Percentiles rank a stretch among this genome's conserved stretches.
These are phyloP conservation scores for Scolopax mira DNA, from an alignment of 2,113 vertebrate genomes.

Conservation along the genomic window DNA sequence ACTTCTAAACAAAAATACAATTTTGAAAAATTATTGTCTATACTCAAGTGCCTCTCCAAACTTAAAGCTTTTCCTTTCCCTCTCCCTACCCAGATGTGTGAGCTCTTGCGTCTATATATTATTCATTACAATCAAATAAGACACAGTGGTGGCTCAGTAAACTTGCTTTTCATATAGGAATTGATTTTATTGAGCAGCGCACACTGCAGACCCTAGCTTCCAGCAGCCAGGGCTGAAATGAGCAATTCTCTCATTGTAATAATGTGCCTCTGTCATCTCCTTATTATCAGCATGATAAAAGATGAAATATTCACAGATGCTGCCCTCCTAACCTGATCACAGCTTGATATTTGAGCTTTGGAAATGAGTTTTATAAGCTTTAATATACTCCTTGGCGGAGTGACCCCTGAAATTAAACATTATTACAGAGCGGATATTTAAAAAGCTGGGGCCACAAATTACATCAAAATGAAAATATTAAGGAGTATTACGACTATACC, in stretches of 20 bases:
- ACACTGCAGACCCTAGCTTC: conserved; percentile 86
- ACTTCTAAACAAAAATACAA: conserved; percentile 70
- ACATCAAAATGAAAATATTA: conserved; percentile 99
- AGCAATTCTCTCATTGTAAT: conserved; percentile 99
- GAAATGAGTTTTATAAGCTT: conserved; percentile 99
- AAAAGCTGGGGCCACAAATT: conserved; percentile 99
- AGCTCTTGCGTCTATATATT: conserved; percentile 87
- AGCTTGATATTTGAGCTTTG: conserved; percentile 99
- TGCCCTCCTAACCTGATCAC: conserved; percentile 99
- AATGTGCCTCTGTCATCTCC: conserved; percentile 99
- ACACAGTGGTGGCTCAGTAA: conserved; percentile 90
- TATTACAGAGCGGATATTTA: conserved; percentile 99
- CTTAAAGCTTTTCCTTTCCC: conserved; percentile 69
- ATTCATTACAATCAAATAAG: conserved; percentile 99
- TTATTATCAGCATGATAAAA: conserved; percentile 99
- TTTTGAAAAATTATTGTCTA: conserved; percentile 72
- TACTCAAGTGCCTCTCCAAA: conserved; percentile 79
- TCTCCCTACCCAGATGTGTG: conserved; percentile 49
- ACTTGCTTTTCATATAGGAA: conserved; percentile 96
- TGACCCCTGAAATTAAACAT: conserved; percentile 99
- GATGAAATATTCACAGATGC: conserved; percentile 99
- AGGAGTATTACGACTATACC: conserved; percentile 98
- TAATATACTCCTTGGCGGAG: conserved; percentile 99
- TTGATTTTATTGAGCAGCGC: conserved; percentile 96
- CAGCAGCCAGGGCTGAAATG: conserved; percentile 94